Evolutionary conservation across 2,888 invertebrate genomes (phyloP), one percentile per base, ranked within the genome.

Genomic region (Caenorhabditis sp.): DNA sequence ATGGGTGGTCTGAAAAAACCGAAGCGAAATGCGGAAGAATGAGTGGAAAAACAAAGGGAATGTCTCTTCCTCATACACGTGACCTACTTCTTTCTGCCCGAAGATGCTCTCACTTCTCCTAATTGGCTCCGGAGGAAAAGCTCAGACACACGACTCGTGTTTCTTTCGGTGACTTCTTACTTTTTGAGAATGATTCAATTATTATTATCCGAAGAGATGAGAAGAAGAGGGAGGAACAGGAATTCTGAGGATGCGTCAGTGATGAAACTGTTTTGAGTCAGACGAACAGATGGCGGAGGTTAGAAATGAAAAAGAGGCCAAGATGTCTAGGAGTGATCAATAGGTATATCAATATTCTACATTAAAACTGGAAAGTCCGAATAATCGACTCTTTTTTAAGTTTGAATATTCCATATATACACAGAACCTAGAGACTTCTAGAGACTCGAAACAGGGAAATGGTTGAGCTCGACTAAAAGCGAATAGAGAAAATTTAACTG

Each of bases 171-270:
- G 44, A 8, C 49, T 66, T 66, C 31, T 66, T 28, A 49, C 49
- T 66, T 64, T 44, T 66, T 49, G 64, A 66, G 64, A 66, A 54
- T 68, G 68, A 54, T 54, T 68, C 68, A 68, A 54, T 54, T 68
- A 66, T 66, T 49, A 51, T 51, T n/a, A 35, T 19, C 8, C 24
- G 31, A 10, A 12, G n/a, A 28, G 49, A 24, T 19, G 41, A 38
- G 24, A 38, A 22, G 10, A 38, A 22, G 22, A 14, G 22, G 31
- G 19, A 22, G 16, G 28, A 51, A 22, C 19, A 51, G n/a, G 41
- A 63, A 44, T 44, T 24, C 26, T 26, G 12, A 54, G 22, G 44
- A 47, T 64, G 44, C 44, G 47, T 47, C 26, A 64, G 44, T 0
- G 2, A 19, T 4, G 3, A 24, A 54, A 10, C 8, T 54, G 38